These are phyloP conservation scores for Meiosimyza platycephala DNA, from an alignment of 2,888 invertebrate species.

Conservation along the genomic window DNA sequence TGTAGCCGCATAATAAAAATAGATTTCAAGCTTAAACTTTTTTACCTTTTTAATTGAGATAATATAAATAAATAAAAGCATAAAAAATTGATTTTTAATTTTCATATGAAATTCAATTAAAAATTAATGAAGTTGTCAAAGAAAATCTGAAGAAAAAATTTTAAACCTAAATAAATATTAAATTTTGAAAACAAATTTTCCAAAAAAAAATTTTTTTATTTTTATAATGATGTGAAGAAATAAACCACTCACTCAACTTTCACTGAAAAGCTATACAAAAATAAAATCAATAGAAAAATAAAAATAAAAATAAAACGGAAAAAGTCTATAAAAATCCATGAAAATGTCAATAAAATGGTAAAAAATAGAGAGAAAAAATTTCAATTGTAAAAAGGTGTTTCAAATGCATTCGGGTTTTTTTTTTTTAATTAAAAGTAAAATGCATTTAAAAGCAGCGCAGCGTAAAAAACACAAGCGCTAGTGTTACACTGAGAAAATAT, in stretches of 20 bases:
- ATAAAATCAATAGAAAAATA: background rate
- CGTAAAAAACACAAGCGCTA: background rate
- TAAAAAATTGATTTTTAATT: no score
- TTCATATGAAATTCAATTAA: no score
- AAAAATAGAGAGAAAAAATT: background rate
- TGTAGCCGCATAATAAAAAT: background rate
- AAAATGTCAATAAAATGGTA: conserved; percentile 22
- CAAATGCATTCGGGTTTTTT: conserved; percentile 19
- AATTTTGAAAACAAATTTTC: no score
- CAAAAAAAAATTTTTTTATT: no score
- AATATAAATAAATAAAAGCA: no score
- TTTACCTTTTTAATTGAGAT: no score
- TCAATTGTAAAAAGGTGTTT: conserved; percentile 23
- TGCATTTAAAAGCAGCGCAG: conserved; percentile 23
- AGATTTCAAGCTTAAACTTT: no score
- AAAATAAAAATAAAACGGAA: background rate
- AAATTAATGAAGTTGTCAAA: no score
- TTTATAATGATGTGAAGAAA: no score
- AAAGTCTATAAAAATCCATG: background rate
- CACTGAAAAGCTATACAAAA: conserved; percentile 11
- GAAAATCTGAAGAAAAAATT: no score
- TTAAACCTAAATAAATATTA: no score
- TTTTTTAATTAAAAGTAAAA: conserved; percentile 24
- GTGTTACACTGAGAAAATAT: background rate
- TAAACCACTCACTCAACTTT: conserved; percentile 6